phyloP scores from a whole-genome alignment of 1,140 invertebrate species.

The Antheraea pernyi region DNA sequence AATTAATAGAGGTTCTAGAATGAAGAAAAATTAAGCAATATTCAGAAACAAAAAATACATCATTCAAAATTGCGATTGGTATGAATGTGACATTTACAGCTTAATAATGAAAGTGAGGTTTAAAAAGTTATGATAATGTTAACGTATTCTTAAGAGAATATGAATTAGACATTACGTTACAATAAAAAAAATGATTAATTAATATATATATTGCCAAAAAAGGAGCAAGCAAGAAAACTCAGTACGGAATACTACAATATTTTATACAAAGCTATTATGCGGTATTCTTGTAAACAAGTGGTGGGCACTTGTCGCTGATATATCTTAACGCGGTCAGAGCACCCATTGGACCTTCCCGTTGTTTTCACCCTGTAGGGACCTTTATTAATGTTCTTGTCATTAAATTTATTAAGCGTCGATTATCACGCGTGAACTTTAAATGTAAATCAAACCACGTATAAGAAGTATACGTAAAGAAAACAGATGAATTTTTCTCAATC shows the following conservation, averaged over 20 bases:
- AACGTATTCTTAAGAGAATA: no score
- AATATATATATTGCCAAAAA: no score
- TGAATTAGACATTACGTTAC: no score
- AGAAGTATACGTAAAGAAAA: not conserved
- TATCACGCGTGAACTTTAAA: not conserved
- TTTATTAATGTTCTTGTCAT: not conserved
- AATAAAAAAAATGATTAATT: no score
- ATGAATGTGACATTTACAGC: no score
- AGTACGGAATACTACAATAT: conserved; percentile 39
- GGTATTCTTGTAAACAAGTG: conserved; percentile 67
- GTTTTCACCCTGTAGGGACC: not conserved
- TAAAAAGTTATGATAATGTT: no score
- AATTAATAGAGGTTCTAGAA: no score
- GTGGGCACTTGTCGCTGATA: conserved; percentile 58
- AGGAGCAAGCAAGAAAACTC: not conserved
- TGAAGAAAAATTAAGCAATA: no score
- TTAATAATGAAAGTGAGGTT: no score
- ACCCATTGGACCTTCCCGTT: conserved; percentile 5
- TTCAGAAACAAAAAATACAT: no score
- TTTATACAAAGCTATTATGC: conserved; percentile 52
- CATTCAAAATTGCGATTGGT: no score
- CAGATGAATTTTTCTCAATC: not conserved
- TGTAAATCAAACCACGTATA: not conserved
- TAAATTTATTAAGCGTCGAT: not conserved
- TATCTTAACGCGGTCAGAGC: conserved; percentile 63